Percentiles rank a stretch among this genome's conserved stretches.
phyloP scores from a whole-genome alignment of 2,113 vertebrate species.

The Plecturocebus donacophilus region DNA sequence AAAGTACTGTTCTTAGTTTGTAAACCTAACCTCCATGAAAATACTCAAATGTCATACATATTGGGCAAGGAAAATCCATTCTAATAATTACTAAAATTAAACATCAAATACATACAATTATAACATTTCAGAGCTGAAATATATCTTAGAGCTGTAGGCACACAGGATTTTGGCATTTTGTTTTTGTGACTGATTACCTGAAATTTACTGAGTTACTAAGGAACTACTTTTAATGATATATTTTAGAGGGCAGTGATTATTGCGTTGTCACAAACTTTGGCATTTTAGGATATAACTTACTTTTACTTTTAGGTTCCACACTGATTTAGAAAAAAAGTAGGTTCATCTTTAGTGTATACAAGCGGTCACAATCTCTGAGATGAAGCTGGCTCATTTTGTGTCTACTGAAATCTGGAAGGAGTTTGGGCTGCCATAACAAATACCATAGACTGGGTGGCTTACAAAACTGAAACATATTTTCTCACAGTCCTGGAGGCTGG shows the following conservation, averaged over 20 bases:
- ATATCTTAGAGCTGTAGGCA: background rate
- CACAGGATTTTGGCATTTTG: background rate
- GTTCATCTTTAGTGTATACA: background rate
- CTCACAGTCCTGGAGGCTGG: background rate
- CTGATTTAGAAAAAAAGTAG: background rate
- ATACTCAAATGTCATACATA: background rate
- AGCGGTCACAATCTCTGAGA: background rate
- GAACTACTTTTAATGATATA: background rate
- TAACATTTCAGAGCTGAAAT: background rate
- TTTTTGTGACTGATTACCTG: background rate
- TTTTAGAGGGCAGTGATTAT: background rate
- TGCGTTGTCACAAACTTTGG: background rate
- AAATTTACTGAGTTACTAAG: background rate
- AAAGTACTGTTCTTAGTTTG: background rate
- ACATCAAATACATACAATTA: background rate
- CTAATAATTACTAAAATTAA: constrained; percentile 2
- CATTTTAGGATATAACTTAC: background rate
- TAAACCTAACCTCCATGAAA: background rate
- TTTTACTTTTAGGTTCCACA: background rate
- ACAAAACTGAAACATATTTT: background rate
- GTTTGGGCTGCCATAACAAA: background rate
- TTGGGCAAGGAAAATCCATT: background rate
- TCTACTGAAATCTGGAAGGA: background rate
- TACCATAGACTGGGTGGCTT: background rate
- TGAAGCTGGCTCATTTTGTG: background rate